Percentiles rank a stretch among this genome's conserved stretches.
Conservation (phyloP, 2,797 vertebrate genomes). For the Tympanoctomys barrerae region DNA sequence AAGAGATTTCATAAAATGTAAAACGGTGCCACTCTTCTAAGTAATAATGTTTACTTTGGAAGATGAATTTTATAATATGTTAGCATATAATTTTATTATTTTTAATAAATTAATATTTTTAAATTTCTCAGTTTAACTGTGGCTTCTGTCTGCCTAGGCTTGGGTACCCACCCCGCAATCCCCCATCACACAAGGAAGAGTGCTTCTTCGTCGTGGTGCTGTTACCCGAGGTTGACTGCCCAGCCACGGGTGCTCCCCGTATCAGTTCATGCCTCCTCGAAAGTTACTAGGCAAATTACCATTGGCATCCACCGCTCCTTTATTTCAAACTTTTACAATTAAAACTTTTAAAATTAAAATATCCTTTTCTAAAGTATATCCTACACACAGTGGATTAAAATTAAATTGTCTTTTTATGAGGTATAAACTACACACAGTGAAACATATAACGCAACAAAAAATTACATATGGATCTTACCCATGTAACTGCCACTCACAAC, state of each 20-base stretch:
- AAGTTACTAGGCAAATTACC: not conserved
- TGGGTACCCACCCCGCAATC: not conserved
- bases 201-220: not conserved
- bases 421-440: not conserved
- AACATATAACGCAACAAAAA: not conserved
- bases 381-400: not conserved
- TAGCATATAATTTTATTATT: not conserved
- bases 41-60: not conserved
- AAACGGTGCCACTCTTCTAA: not conserved
- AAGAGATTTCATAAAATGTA: not conserved
- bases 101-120: slow-evolving; percentile 1
- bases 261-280: not conserved
- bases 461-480: not conserved
- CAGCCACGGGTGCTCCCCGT: not conserved
- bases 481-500: not conserved
- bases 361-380: not conserved
- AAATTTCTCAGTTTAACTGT: not conserved
- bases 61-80: slow-evolving; percentile 9
- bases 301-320: not conserved
- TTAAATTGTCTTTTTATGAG: not conserved
- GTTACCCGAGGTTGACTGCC: not conserved
- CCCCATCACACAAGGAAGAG: not conserved
- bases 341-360: not conserved
- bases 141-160: not conserved
- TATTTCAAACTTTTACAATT: not conserved